Base-by-base conservation (phyloP, 2,888 invertebrate species). In the Beris morrisii region DNA sequence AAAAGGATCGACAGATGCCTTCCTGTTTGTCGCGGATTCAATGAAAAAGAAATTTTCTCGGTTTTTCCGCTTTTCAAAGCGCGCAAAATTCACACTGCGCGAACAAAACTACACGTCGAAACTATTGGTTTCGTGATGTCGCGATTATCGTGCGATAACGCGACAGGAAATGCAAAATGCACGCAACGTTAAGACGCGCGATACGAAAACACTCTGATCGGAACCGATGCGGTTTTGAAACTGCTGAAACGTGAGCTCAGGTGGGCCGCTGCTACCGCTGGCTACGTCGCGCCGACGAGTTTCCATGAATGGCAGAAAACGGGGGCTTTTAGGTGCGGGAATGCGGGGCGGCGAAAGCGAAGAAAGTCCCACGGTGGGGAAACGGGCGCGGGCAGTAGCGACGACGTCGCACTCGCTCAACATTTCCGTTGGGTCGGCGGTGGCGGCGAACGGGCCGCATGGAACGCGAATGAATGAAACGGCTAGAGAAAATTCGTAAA, bases 221-320 rank as follows among this genome's bases (percentile, higher is more conserved):
- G 38, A 22, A 12, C 61, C 9, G 28, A 61, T 22, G 50, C 61
- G 52, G 43, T 61, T 61, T 43, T 61, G 61, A 31, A 61, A 61
- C 61, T 61, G 52, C 45, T 4, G 28, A 48, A 50, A 61, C 61
- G 61, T 52, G 61, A 50, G 38, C 38, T 45, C 61, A 61, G 61
- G 61, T 61, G 61, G 61, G 61, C 61, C 5, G 50, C 59, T 46
- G 13, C 46, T 22, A 7, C 3, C 12, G 32, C n/a, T 31, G 1
- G 13, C 44, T 31, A 43, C 46, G 54, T 45, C 32, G 46, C 28
- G 38, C 31, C 52, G 43, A 9, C 50, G 56, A 57, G 38, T 63
- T 57, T 57, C 56, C 52, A 67, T 67, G 67, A 67, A 67, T 67
- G 67, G 56, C 50, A 44, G 15, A 38, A 38, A 50, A 15, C 28